Base-by-base conservation (phyloP, 35 echinoderm and acorn worm species). In the Apostichopus japonicus region DNA sequence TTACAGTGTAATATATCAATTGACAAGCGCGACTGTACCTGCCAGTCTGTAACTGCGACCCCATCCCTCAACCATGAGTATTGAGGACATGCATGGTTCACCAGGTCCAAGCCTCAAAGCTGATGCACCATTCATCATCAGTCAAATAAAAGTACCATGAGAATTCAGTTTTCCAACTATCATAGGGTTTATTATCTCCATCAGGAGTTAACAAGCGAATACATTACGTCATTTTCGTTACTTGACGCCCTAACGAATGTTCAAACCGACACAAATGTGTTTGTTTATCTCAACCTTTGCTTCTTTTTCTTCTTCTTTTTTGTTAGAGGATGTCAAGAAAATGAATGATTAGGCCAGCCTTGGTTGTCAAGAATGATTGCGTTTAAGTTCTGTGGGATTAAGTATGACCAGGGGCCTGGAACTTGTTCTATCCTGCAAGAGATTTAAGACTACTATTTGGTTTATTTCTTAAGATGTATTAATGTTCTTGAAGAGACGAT, bases 401-500 rank as follows among this genome's bases (percentile, higher is more conserved):
- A 79, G 14, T 79, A 10, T 79, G 77, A 79, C 22, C 77, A 79
- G 27, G 77, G 77, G 77, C 27, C n/a, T 22, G 77, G 77, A 22
- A 79, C 77, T 14, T 22, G 14, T 79, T 79, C 27, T 23, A 19
- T 79, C 8, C 23, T 79, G 9, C 10, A 14, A 67, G 63, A 67
- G 63, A 17, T 67, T 67, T 67, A 17, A 17, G 63, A 17, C 63
- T 17, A 67, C 63, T 17, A 4, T 17, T 10, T 67, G 63, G 11
- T 17, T 33, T 33, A 33, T 33, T 10, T 14, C 63, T 10, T 67
- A 67, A 14, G 63, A 67, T 67, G 63, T 14, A 67, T 67, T 67
- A 67, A 67, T 67, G 63, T 67, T 67, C 63, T 67, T 10, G 27
- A 33, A 33, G 27, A 33, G 27, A 65, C 62, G 62, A 16, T 65